phyloP scores from a whole-genome alignment of 2,113 vertebrate species.

The Larimichthys crocea region DNA sequence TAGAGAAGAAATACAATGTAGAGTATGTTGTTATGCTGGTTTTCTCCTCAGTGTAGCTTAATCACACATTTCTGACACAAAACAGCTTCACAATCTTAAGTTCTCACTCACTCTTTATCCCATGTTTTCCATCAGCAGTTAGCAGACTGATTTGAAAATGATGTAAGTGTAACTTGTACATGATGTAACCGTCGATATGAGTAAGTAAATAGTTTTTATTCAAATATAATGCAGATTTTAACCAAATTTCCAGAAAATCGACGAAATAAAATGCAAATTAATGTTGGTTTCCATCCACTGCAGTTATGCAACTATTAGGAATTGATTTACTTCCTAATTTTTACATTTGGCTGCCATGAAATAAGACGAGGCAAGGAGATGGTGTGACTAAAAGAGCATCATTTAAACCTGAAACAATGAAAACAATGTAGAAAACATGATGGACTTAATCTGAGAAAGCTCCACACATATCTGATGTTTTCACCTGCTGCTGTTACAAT shows the following conservation, averaged over 20 bases:
- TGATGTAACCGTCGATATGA: background rate
- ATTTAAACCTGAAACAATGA: background rate
- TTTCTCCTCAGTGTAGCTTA: background rate
- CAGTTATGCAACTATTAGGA: background rate
- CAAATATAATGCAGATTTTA: background rate
- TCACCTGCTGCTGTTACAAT: no score
- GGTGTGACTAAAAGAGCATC: background rate
- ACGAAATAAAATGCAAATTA: background rate
- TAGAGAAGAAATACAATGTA: background rate
- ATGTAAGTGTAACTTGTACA: background rate
- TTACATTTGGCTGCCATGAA: background rate
- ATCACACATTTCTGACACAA: background rate
- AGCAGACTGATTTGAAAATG: background rate
- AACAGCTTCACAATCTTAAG: background rate
- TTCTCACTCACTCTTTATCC: background rate
- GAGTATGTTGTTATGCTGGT: background rate
- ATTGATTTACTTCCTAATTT: background rate
- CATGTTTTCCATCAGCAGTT: background rate
- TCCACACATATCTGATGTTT: no score
- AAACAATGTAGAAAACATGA: background rate
- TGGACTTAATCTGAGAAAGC: no score
- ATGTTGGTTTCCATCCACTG: background rate
- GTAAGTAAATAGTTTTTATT: background rate
- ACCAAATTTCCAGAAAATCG: background rate
- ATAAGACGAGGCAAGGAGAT: background rate